Percentiles rank a stretch among this genome's conserved stretches.
These are phyloP conservation scores for Geopemphigus sp. DNA, from an alignment of 1,140 invertebrate genomes.

Conservation along the genomic window DNA sequence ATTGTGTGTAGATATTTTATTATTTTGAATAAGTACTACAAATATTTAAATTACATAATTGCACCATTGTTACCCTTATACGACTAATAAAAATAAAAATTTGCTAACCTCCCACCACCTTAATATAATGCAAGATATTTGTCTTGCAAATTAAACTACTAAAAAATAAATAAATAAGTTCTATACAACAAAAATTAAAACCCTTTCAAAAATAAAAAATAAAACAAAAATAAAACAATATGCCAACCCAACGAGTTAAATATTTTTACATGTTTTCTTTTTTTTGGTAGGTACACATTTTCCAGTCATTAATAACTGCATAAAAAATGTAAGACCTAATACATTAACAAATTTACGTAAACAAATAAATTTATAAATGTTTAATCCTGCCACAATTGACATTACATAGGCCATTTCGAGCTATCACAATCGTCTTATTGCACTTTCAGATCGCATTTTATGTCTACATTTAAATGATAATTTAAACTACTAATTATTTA, in stretches of 20 bases:
- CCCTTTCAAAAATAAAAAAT: constrained; percentile 45
- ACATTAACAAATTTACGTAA: constrained; percentile 26
- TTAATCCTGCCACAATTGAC: constrained; percentile 27
- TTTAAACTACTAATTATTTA: constrained; percentile 8
- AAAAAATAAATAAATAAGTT: constrained; percentile 36
- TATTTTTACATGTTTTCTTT: constrained; percentile 40
- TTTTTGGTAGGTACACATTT: constrained; percentile 25
- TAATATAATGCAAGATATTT: constrained; percentile 25
- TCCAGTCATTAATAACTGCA: background rate
- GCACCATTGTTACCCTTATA: constrained; percentile 45
- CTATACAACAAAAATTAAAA: constrained; percentile 47
- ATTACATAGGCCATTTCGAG: constrained; percentile 8
- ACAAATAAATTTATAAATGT: constrained; percentile 21
- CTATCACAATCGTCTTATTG: constrained; percentile 47
- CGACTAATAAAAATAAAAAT: constrained; percentile 41
- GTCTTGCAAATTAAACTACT: constrained; percentile 40
- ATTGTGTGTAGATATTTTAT: constrained; percentile 18
- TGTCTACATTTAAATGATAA: constrained; percentile 27
- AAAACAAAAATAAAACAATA: constrained; percentile 44
- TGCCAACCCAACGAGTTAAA: constrained; percentile 38
- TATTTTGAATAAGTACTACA: constrained; percentile 34
- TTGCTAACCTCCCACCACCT: constrained; percentile 43
- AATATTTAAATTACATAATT: constrained; percentile 35
- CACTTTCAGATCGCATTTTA: constrained; percentile 44
- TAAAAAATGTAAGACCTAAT: constrained; percentile 16